A percentile compares a stretch with the other conserved stretches of the same genome.
phyloP scores from a whole-genome alignment of 2,113 vertebrate genomes.

The Ginglymostoma cirratum region DNA sequence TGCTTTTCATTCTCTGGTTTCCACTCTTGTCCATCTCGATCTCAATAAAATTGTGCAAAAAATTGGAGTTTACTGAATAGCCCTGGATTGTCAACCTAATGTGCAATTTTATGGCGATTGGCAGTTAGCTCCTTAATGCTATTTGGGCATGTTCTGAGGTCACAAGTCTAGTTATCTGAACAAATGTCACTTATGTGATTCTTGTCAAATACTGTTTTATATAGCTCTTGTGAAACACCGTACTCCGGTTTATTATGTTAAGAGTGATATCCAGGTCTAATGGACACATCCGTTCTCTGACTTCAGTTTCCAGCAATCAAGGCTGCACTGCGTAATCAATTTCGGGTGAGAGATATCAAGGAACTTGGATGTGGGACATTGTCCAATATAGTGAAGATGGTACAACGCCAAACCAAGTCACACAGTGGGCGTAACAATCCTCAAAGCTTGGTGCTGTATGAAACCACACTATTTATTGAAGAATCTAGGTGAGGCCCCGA shows the following conservation, averaged over 20 bases:
- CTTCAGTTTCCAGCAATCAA: slow-evolving; percentile 56
- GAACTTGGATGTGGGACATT: slow-evolving; percentile 60
- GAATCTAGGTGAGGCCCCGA: slow-evolving; percentile 44
- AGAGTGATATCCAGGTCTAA: not conserved
- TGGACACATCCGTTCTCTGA: not conserved
- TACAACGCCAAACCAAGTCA: slow-evolving; percentile 49
- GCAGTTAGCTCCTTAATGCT: not conserved
- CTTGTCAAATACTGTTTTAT: not conserved
- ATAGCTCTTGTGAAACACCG: not conserved
- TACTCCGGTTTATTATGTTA: not conserved
- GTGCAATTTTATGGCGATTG: not conserved
- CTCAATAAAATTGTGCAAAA: not conserved
- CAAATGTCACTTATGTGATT: not conserved
- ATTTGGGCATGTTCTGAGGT: not conserved
- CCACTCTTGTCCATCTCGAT: not conserved
- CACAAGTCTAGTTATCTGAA: not conserved
- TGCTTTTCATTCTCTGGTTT: not conserved
- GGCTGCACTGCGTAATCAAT: slow-evolving; percentile 57
- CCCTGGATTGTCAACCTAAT: not conserved
- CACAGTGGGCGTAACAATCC: slow-evolving; percentile 41
- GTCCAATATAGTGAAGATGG: slow-evolving; percentile 47
- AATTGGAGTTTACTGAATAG: not conserved
- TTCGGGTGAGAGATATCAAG: slow-evolving; percentile 53
- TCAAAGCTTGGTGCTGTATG: slow-evolving; percentile 51
- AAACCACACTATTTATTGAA: slow-evolving; percentile 55